Conservation (phyloP, 2,797 vertebrate genomes). For the Acanthiza pusilla region DNA sequence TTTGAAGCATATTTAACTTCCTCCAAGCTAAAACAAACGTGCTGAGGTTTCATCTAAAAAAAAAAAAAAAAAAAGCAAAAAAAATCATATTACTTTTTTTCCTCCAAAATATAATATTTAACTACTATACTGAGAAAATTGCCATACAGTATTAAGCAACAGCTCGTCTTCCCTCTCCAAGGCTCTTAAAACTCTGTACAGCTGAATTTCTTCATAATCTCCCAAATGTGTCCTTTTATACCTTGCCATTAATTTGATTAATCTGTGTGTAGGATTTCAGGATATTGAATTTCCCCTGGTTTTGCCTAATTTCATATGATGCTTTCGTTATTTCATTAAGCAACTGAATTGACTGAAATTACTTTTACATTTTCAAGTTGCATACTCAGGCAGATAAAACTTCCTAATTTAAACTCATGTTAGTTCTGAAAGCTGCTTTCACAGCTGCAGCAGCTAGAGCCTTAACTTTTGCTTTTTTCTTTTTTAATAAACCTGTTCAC, state of each 20-base stretch:
- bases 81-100: not conserved
- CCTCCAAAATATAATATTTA: not conserved
- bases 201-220: constrained; percentile 19
- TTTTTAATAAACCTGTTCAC: not conserved
- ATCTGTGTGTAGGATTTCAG: not conserved
- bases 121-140: not conserved
- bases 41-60: too few species aligned
- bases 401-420: constrained; percentile 7
- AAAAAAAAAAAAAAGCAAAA: not conserved
- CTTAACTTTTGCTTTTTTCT: not conserved
- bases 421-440: not conserved
- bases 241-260: constrained; percentile 44
- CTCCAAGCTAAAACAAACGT: not conserved
- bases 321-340: constrained; percentile 38
- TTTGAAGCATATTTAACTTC: not conserved
- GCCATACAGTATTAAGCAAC: not conserved
- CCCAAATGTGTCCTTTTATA: not conserved
- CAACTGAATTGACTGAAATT: not conserved
- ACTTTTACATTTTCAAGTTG: constrained; percentile 9
- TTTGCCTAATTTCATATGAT: constrained; percentile 42
- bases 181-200: not conserved
- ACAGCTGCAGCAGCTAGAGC: not conserved
- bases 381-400: constrained; percentile 11
- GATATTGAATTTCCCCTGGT: constrained; percentile 33
- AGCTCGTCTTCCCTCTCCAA: not conserved